A percentile compares a stretch with the other conserved stretches of the same genome.
Conservation (phyloP, 1,140 invertebrate genomes). For the Sitodiplosis mosellana region DNA sequence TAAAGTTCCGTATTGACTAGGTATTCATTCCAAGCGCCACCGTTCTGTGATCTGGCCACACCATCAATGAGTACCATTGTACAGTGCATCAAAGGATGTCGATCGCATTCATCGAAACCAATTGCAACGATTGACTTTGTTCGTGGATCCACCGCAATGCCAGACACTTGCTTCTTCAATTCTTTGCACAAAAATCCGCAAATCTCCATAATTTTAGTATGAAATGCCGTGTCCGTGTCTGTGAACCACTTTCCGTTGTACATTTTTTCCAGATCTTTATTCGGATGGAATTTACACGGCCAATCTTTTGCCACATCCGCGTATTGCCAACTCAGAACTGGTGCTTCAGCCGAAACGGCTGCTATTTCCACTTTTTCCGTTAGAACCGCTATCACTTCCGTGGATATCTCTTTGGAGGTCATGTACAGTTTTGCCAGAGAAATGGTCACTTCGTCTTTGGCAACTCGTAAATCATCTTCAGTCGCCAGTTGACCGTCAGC, state of each 20-base stretch:
- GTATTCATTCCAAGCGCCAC: conserved; percentile 44
- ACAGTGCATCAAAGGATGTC: conserved; percentile 66
- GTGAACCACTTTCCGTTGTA: conserved; percentile 42
- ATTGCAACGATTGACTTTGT: conserved; percentile 40
- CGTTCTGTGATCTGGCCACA: conserved; percentile 63
- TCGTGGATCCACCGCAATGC: conserved; percentile 49
- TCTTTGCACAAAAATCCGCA: conserved; percentile 12
- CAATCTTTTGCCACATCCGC: conserved; percentile 40
- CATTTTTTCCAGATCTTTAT: conserved; percentile 46
- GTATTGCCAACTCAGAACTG: conserved; percentile 49
- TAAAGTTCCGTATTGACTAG: neutral
- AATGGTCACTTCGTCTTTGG: too few relatives aligned
- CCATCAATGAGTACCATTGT: conserved; percentile 71
- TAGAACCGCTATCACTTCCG: conserved; percentile 18
- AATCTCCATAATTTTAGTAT: conserved; percentile 39
- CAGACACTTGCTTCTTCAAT: conserved; percentile 25
- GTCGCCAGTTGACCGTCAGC: too few relatives aligned
- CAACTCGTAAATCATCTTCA: too few relatives aligned
- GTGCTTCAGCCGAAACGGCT: conserved; percentile 28
- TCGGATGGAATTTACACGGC: conserved; percentile 73
- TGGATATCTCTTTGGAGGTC: neutral
- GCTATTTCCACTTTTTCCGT: conserved; percentile 31
- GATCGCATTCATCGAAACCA: conserved; percentile 30
- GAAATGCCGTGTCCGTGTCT: conserved; percentile 30
- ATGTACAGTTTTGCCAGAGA: neutral